Conservation (phyloP, 1,140 invertebrate genomes). For the Oryzaephilus surinamensis region DNA sequence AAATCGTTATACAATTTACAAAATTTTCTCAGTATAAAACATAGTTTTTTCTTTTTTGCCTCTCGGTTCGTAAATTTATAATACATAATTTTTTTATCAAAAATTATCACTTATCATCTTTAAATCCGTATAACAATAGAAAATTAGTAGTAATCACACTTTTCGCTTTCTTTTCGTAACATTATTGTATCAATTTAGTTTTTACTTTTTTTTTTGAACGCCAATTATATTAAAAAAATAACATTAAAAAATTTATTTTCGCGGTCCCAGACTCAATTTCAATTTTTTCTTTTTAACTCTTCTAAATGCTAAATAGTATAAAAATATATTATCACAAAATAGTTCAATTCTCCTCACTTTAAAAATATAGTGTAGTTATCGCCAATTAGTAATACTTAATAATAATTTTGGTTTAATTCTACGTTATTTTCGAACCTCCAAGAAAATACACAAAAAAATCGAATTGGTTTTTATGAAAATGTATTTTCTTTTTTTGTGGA, state of each 20-base stretch:
- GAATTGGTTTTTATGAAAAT: neutral
- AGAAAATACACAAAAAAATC: neutral
- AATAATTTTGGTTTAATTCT: neutral
- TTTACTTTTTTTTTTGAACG: too few species aligned
- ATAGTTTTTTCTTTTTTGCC: slow-evolving; percentile 12
- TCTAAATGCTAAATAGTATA: too few species aligned
- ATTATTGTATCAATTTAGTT: too few species aligned
- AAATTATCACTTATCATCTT: slow-evolving; percentile 26
- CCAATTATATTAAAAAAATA: slow-evolving; percentile 5
- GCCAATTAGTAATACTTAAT: slow-evolving; percentile 12
- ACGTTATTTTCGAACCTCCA: neutral
- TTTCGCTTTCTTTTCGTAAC: too few species aligned
- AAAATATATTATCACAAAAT: slow-evolving; percentile 33
- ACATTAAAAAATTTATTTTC: slow-evolving; percentile 9
- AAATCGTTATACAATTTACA: slow-evolving; percentile 24
- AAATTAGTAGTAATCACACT: too few species aligned
- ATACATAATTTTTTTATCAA: slow-evolving; percentile 15
- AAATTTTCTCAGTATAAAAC: slow-evolving; percentile 21
- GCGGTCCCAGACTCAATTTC: too few species aligned
- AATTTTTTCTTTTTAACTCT: too few species aligned
- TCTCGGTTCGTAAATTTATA: slow-evolving; percentile 14
- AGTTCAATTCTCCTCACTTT: slow-evolving; percentile 6
- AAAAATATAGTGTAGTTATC: slow-evolving; percentile 7
- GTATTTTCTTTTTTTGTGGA: neutral
- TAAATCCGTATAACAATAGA: slow-evolving; percentile 19